Evolutionary conservation across 2,113 vertebrate species (phyloP).

Genomic region (Paralichthys olivaceus): DNA sequence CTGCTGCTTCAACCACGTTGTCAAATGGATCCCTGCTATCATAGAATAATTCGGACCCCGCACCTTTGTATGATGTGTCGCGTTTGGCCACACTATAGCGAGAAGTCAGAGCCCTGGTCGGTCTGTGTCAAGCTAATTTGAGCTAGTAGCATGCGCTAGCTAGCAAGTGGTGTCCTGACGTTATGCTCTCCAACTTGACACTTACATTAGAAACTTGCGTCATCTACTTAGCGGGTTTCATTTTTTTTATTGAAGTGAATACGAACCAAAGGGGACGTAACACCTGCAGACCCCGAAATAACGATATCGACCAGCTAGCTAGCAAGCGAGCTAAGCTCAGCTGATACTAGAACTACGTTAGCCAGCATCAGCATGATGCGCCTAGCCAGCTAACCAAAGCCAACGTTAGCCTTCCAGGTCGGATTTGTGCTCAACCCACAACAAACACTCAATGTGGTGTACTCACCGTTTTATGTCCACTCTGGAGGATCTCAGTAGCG

Average conservation of each 20-base stretch:
- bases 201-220: conserved; percentile 38
- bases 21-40: accelerated
- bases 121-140: conserved; percentile 72
- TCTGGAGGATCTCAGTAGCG: conserved; percentile 78
- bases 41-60: not conserved
- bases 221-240: not conserved
- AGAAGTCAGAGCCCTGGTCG: conserved; percentile 43
- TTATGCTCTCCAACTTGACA: conserved; percentile 56
- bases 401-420: conserved; percentile 75
- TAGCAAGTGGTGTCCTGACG: conserved; percentile 62
- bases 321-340: conserved; percentile 53
- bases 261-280: not conserved
- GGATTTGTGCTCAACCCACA: conserved; percentile 46
- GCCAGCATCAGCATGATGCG: conserved; percentile 73
- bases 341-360: conserved; percentile 64
- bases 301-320: conserved; percentile 32
- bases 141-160: conserved; percentile 80
- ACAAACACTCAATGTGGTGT: conserved; percentile 39
- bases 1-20: not conserved
- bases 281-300: not conserved
- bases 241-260: not conserved
- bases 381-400: conserved; percentile 77
- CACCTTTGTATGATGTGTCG: conserved; percentile 28
- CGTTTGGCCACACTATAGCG: conserved; percentile 28
- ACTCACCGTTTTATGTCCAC: conserved; percentile 94